Evolutionary conservation across 2,113 vertebrate genomes (phyloP), one percentile per base, ranked within the genome.

Genomic region (Ammodytes dubius): DNA sequence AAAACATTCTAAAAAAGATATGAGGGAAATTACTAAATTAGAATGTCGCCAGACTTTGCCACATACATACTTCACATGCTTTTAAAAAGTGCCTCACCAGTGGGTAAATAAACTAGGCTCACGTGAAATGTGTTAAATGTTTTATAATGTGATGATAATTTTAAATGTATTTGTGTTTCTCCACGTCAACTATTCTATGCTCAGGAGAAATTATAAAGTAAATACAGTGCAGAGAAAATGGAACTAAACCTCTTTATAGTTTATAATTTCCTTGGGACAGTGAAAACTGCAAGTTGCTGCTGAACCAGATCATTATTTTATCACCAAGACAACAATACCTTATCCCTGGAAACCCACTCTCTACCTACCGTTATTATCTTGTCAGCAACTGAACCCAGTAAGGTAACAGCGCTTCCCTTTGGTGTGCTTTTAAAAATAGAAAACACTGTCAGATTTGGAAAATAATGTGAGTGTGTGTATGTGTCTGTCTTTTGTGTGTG

Each of bases 281-380:
- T 74, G 53, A 53, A 54, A 78, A 79, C 10, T 49, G 43, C 40
- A 19, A 12, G 50, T 49, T 12, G 7, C 70, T 79, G 83, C 85
- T 81, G 78, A 89, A 77, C 67, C 35, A 54, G 35, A 86, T 67
- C 54, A 73, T 80, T 75, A 87, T 88, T 90, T 90, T 72, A 86
- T 83, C 87, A 82, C 67, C 80, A 54, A 76, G 79, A 88, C 79
- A 84, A 87, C 77, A 64, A 77, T 79, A 73, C 19, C 56, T 77
- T 70, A 81, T 91, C 75, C 56, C 81, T 79, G 70, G 65, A 85
- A 86, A 87, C 83, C 56, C 73, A 46, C 49, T 17, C 79, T 85
- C 78, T 81, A 70, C 74, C 68, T 49, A 72, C 83, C 74, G 71
- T 87, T 87, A 90, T 90, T 86, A 90, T 81, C 84, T 86, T 89